These are phyloP conservation scores for Mamestra brassicae DNA, from an alignment of 2,888 invertebrate species.

Conservation along the genomic window DNA sequence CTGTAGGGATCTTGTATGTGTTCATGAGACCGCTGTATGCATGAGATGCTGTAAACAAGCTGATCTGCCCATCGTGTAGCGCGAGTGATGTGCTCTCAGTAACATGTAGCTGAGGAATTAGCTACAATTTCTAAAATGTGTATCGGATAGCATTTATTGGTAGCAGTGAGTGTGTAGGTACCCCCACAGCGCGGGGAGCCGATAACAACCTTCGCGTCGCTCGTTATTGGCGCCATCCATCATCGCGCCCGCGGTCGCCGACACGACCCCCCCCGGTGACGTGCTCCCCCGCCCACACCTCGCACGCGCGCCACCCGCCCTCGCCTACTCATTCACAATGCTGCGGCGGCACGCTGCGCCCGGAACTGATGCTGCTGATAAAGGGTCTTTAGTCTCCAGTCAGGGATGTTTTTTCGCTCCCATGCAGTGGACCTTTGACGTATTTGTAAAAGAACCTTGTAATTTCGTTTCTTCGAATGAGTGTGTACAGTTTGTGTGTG, in stretches of 20 bases:
- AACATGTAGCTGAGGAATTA: not conserved
- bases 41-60: no score
- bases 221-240: constrained; percentile 87
- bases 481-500: not conserved
- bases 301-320: constrained; percentile 21
- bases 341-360: constrained; percentile 1
- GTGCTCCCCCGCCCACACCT: constrained; percentile 8
- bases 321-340: constrained; percentile 34
- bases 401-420: no score
- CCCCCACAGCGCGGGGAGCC: constrained; percentile 52
- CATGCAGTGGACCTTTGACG: not conserved
- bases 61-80: not conserved
- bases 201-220: constrained; percentile 70
- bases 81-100: not conserved
- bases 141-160: not conserved
- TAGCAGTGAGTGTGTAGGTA: not conserved
- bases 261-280: constrained; percentile 49
- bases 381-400: not conserved
- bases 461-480: no score
- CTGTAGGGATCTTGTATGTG: no score
- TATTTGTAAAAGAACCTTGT: not conserved
- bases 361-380: not conserved
- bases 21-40: no score
- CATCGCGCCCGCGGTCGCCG: constrained; percentile 74
- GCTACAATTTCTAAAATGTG: not conserved